These are phyloP conservation scores for Hemistola chrysoprasaria DNA, from an alignment of 2,888 invertebrate genomes.

Conservation along the genomic window DNA sequence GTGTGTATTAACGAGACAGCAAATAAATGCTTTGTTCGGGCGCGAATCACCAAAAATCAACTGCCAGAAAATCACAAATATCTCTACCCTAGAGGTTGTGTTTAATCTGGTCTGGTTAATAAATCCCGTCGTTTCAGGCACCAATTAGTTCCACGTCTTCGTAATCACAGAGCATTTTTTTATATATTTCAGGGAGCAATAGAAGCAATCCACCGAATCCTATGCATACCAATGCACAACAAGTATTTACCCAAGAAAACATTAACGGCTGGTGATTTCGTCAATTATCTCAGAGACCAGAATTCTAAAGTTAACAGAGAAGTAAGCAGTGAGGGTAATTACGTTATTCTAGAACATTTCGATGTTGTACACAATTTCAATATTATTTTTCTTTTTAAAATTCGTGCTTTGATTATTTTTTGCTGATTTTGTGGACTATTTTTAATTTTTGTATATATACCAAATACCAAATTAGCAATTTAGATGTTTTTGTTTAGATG, in stretches of 20 bases:
- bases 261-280: constrained; percentile 50
- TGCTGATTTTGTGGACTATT: too few relatives aligned
- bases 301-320: constrained; percentile 45
- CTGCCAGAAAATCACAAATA: too few relatives aligned
- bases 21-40: too few relatives aligned
- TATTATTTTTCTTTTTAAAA: constrained; percentile 10
- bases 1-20: too few relatives aligned
- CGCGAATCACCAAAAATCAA: too few relatives aligned
- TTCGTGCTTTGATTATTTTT: not conserved
- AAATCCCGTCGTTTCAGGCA: too few relatives aligned
- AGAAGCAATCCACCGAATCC: constrained; percentile 63
- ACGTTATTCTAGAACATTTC: constrained; percentile 49
- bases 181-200: constrained; percentile 56
- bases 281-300: constrained; percentile 42
- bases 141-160: too few relatives aligned
- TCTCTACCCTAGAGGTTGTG: too few relatives aligned
- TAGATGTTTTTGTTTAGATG: too few relatives aligned
- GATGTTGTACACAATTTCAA: constrained; percentile 36
- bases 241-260: constrained; percentile 40
- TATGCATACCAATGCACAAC: constrained; percentile 71
- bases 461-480: too few relatives aligned
- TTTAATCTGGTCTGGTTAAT: too few relatives aligned
- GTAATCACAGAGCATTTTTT: constrained; percentile 4
- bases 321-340: constrained; percentile 73
- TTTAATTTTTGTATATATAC: too few relatives aligned